phyloP scores from a whole-genome alignment of 2,888 invertebrate species.

The Drosophila koepferae region DNA sequence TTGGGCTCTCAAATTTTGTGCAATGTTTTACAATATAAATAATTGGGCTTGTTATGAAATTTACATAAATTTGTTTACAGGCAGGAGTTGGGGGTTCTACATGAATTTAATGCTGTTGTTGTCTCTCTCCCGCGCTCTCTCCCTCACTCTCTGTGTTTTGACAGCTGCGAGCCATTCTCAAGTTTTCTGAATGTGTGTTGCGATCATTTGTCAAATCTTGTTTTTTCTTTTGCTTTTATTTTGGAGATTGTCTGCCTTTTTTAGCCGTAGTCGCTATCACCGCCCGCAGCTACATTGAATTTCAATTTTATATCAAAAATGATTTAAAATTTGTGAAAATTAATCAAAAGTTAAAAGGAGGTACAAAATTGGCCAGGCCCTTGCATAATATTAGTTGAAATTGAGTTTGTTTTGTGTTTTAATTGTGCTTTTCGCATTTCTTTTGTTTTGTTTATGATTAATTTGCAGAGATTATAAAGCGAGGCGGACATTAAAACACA shows the following conservation, averaged over 20 bases:
- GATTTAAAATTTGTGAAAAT: conserved; percentile 40
- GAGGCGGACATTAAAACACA: conserved; percentile 43
- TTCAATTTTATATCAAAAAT: conserved; percentile 21
- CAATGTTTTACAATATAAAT: conserved; percentile 54
- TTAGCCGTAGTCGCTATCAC: conserved; percentile 33
- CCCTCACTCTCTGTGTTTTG: conserved; percentile 44
- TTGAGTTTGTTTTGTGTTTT: conserved; percentile 16
- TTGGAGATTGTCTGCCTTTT: conserved; percentile 15
- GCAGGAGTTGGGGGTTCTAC: conserved; percentile 27
- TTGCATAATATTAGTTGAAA: conserved; percentile 46
- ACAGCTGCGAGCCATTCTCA: conserved; percentile 45
- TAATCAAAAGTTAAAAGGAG: conserved; percentile 38
- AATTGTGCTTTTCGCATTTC: conserved; percentile 19
- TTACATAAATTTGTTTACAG: conserved; percentile 53
- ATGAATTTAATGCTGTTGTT: conserved; percentile 13
- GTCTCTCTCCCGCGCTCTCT: not conserved
- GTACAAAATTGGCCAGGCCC: conserved; percentile 9
- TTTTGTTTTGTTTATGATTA: conserved; percentile 55
- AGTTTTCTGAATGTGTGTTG: conserved; percentile 21
- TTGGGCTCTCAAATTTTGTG: conserved; percentile 42
- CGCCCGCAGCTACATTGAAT: conserved; percentile 50
- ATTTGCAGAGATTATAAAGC: conserved; percentile 49
- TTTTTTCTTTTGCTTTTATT: conserved; percentile 9
- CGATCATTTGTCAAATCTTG: conserved; percentile 58
- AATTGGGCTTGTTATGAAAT: conserved; percentile 65